Conservation (phyloP, 2,113 vertebrate genomes). For the Nymphicus hollandicus region DNA sequence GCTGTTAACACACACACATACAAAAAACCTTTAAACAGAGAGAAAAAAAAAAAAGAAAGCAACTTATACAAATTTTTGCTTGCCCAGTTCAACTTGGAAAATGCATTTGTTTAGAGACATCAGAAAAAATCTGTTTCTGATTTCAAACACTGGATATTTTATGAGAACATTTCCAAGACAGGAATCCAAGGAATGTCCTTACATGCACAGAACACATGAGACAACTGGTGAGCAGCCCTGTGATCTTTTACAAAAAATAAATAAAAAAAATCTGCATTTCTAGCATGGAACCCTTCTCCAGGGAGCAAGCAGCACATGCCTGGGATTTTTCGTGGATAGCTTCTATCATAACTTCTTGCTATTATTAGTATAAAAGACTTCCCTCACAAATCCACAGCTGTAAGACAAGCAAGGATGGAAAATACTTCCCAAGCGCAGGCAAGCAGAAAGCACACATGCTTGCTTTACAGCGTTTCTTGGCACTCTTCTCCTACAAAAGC, state of each 20-base stretch:
- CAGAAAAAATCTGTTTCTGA: constrained; percentile 77
- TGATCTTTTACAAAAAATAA: constrained; percentile 34
- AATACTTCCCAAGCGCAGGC: constrained; percentile 8
- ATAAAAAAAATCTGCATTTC: constrained; percentile 20
- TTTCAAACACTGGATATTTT: constrained; percentile 72
- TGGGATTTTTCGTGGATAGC: constrained; percentile 65
- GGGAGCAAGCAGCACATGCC: constrained; percentile 67
- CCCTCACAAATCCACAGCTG: constrained; percentile 63
- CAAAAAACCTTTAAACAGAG: background rate
- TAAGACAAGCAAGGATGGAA: constrained; percentile 45
- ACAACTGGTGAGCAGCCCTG: constrained; percentile 75
- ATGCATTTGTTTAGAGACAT: constrained; percentile 68
- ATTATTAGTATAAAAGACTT: constrained; percentile 76
- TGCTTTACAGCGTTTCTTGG: background rate
- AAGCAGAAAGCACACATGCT: background rate
- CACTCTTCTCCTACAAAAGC: background rate
- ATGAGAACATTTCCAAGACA: constrained; percentile 70
- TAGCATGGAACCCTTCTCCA: constrained; percentile 39
- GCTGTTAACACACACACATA: background rate
- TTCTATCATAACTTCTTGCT: constrained; percentile 68
- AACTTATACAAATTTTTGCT: constrained; percentile 21
- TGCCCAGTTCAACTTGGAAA: constrained; percentile 47
- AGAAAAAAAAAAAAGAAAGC: background rate
- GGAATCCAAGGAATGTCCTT: constrained; percentile 78
- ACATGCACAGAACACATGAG: constrained; percentile 55